Evolutionary conservation across 1,140 invertebrate species (phyloP).

Genomic region (Aplysia californica): DNA sequence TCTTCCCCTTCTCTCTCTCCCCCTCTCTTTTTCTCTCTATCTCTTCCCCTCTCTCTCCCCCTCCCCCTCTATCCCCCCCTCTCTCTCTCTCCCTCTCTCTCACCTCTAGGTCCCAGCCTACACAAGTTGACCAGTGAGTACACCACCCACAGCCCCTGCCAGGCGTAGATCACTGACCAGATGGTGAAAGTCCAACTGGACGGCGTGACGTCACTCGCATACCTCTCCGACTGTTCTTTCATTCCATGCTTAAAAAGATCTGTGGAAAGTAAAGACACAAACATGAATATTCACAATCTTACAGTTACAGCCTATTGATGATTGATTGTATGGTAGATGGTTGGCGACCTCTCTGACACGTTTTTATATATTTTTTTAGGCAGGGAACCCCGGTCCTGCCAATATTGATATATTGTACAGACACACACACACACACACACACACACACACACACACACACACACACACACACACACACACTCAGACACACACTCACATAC

Average conservation of each 20-base stretch:
- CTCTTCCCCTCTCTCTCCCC: no score
- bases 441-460: not conserved
- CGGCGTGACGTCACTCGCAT: conserved; percentile 44
- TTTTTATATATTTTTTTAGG: no score
- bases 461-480: not conserved
- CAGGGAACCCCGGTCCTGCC: no score
- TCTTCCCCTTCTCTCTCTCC: not conserved
- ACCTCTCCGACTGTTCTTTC: conserved; percentile 45
- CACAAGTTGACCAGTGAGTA: conserved; percentile 50
- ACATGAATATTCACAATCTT: not conserved
- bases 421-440: conserved; percentile 6
- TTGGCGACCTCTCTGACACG: no score
- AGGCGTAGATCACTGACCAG: conserved; percentile 60
- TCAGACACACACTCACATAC: not conserved
- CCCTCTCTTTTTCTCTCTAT: conserved; percentile 1
- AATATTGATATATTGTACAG: not conserved
- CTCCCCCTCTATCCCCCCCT: no score
- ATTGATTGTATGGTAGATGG: no score
- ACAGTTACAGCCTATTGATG: not conserved
- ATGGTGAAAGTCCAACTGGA: conserved; percentile 59
- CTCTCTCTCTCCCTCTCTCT: not conserved
- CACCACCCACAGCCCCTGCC: conserved; percentile 53
- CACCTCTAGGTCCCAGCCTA: conserved; percentile 18
- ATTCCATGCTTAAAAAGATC: conserved; percentile 40
- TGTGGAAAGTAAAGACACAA: not conserved